Evolutionary conservation across 1,140 invertebrate species (phyloP).

Genomic region (Tetramorium simillimum): DNA sequence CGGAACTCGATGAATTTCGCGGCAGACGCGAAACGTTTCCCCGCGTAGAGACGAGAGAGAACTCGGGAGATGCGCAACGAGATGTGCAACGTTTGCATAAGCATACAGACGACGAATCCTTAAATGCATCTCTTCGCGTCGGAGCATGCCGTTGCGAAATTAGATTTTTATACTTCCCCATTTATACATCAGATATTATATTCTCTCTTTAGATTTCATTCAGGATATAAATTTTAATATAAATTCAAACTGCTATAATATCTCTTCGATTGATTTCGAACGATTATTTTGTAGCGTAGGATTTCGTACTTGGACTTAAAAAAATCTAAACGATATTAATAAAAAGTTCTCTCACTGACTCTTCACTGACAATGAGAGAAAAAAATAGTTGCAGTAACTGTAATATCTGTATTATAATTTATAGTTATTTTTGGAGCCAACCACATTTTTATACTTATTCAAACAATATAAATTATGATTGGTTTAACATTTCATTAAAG

Average conservation of each 20-base stretch:
- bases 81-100: constrained; percentile 38
- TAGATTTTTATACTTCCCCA: not conserved
- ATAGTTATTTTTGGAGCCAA: no score
- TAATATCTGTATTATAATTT: no score
- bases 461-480: no score
- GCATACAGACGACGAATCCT: constrained; percentile 18
- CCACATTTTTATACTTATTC: no score
- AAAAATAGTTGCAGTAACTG: no score
- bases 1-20: constrained; percentile 57
- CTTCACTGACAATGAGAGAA: no score
- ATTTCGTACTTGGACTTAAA: not conserved
- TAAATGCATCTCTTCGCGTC: not conserved
- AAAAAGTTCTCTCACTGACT: not conserved
- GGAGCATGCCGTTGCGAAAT: not conserved
- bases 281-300: not conserved
- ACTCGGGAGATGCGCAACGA: constrained; percentile 1
- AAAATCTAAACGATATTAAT: not conserved
- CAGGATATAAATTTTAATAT: not conserved
- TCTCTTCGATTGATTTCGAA: not conserved
- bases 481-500: no score
- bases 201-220: not conserved
- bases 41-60: not conserved
- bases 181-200: not conserved
- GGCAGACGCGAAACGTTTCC: constrained; percentile 28
- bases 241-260: not conserved